Percentiles rank a stretch among this genome's conserved stretches.
Conservation (phyloP, 2,797 vertebrate genomes). For the Enteromius anoplus region DNA sequence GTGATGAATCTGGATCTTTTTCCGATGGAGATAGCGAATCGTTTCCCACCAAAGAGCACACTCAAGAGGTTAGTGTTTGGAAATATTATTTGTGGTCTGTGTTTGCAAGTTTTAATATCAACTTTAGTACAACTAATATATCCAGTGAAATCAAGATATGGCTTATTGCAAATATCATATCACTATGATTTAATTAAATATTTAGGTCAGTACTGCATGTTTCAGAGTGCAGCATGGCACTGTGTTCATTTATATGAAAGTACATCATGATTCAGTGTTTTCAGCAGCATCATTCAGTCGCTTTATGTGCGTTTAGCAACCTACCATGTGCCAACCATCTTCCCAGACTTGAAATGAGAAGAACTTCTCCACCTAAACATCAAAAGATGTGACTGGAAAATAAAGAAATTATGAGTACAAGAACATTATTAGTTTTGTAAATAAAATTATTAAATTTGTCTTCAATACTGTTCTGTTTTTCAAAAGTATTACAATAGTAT, state of each 20-base stretch:
- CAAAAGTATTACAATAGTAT: neutral
- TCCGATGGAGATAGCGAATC: constrained; percentile 97
- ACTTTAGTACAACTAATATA: no score
- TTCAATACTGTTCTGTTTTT: neutral
- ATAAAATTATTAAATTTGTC: neutral
- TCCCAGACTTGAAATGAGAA: neutral
- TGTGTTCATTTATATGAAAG: neutral
- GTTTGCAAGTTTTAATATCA: no score
- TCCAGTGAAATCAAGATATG: neutral
- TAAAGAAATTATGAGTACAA: neutral
- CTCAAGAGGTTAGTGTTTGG: constrained; percentile 86
- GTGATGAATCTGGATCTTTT: constrained; percentile 94
- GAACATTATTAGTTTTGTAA: neutral
- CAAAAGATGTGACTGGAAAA: neutral
- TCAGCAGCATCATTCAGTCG: neutral
- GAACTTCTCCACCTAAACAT: neutral
- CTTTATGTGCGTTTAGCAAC: neutral
- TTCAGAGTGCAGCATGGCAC: neutral
- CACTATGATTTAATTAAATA: neutral
- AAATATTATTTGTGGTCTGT: no score
- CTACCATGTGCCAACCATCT: neutral
- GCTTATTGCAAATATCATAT: neutral
- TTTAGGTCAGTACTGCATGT: neutral
- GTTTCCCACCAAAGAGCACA: constrained; percentile 86
- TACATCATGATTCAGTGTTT: neutral